phyloP scores from a whole-genome alignment of 2,113 vertebrate species.

The Canis aureus region DNA sequence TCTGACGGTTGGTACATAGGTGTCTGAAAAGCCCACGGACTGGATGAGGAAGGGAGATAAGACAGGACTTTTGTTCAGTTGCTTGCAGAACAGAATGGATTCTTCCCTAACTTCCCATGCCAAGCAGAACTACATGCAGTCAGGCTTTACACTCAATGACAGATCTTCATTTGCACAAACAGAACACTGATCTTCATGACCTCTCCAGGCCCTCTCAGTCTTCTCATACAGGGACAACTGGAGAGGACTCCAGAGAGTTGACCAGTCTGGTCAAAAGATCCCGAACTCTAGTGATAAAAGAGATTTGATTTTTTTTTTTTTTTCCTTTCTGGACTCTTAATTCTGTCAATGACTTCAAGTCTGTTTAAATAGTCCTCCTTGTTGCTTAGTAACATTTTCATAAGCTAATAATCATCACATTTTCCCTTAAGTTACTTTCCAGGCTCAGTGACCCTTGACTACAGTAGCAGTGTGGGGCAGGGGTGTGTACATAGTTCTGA shows the following conservation, averaged over 20 bases:
- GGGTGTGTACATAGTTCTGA: background rate
- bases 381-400: background rate
- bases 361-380: slow-evolving; percentile 2
- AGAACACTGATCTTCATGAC: background rate
- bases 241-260: background rate
- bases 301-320: background rate
- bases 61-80: background rate
- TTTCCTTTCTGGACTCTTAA: background rate
- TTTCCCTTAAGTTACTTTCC: background rate
- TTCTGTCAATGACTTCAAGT: background rate
- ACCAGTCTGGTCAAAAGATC: background rate
- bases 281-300: background rate
- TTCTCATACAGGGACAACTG: background rate
- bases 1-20: background rate
- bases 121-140: background rate
- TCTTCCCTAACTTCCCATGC: background rate
- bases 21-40: background rate
- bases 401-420: background rate
- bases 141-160: background rate
- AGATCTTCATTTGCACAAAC: background rate
- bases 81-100: background rate
- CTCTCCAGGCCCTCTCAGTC: background rate
- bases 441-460: background rate
- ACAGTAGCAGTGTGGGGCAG: background rate
- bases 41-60: background rate